These are phyloP conservation scores for Camponotus vicinus DNA, from an alignment of 1,140 invertebrate genomes.

Conservation along the genomic window DNA sequence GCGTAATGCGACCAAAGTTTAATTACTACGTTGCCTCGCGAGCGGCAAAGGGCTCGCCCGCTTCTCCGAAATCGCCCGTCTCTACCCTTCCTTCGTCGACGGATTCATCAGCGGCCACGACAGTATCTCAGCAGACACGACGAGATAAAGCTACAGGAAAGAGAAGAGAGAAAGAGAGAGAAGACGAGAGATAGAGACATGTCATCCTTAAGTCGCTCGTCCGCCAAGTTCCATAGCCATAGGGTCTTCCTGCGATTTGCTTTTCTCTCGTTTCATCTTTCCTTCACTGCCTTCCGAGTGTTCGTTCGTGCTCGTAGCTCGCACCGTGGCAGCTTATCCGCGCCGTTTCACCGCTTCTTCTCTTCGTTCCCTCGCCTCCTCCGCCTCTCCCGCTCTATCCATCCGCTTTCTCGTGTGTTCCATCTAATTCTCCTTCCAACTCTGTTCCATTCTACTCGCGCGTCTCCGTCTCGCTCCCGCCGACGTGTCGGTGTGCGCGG, in stretches of 20 bases:
- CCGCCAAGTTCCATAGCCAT: slow-evolving; percentile 70
- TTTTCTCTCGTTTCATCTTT: slow-evolving; percentile 68
- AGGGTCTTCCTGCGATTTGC: slow-evolving; percentile 65
- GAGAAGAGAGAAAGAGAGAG: slow-evolving; percentile 42
- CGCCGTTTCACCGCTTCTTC: slow-evolving; percentile 48
- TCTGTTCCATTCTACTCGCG: slow-evolving; percentile 69
- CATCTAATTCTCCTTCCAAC: slow-evolving; percentile 70
- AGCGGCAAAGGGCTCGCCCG: slow-evolving; percentile 24
- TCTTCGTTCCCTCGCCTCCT: slow-evolving; percentile 52
- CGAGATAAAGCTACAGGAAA: slow-evolving; percentile 44
- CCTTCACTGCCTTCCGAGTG: slow-evolving; percentile 28
- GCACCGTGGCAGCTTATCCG: slow-evolving; percentile 64
- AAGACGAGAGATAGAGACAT: slow-evolving; percentile 51
- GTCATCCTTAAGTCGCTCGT: slow-evolving; percentile 63
- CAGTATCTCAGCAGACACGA: slow-evolving; percentile 47
- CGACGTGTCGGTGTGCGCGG: slow-evolving; percentile 64
- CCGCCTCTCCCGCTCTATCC: slow-evolving; percentile 53
- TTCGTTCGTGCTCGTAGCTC: slow-evolving; percentile 34
- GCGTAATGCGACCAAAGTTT: slow-evolving; percentile 85
- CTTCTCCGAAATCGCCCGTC: slow-evolving; percentile 44
- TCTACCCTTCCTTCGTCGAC: slow-evolving; percentile 54
- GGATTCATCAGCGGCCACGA: slow-evolving; percentile 72
- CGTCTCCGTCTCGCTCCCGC: slow-evolving; percentile 52
- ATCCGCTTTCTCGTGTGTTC: slow-evolving; percentile 55
- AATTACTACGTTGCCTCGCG: slow-evolving; percentile 84